A percentile compares a stretch with the other conserved stretches of the same genome.
These are phyloP conservation scores for Todiramphus chloris DNA, from an alignment of 2,113 vertebrate species.

Conservation along the genomic window DNA sequence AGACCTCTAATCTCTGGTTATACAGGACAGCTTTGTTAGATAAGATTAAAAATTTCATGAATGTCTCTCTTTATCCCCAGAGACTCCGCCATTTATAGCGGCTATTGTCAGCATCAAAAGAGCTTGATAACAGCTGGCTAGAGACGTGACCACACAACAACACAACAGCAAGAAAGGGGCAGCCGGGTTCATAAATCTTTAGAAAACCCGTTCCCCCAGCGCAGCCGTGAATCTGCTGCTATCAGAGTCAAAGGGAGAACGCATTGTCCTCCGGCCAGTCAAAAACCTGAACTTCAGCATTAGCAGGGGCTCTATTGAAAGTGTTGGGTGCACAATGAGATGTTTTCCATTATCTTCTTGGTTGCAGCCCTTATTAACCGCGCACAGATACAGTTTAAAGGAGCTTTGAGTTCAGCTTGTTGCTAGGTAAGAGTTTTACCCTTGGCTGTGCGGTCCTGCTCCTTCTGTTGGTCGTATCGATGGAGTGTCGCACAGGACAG, in stretches of 20 bases:
- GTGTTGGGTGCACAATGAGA: conserved; percentile 5
- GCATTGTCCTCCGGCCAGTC: conserved; percentile 38
- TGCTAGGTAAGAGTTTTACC: conserved; percentile 20
- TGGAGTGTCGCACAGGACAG: rapidly evolving
- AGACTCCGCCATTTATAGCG: conserved; percentile 44
- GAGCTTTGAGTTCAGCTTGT: conserved; percentile 42
- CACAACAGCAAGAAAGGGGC: conserved; percentile 47
- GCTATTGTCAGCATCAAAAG: conserved; percentile 53
- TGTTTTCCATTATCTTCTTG: conserved; percentile 57
- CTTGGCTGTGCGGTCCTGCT: not conserved
- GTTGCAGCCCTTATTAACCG: conserved; percentile 52
- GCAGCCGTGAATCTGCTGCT: conserved; percentile 31
- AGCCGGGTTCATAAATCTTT: conserved; percentile 51
- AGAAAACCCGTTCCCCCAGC: not conserved
- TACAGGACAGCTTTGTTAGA: conserved; percentile 69
- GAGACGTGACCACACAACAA: conserved; percentile 54
- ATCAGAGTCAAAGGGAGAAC: conserved; percentile 16
- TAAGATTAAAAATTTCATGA: conserved; percentile 67
- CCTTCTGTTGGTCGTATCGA: not conserved
- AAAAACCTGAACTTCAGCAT: conserved; percentile 60
- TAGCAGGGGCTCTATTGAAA: conserved; percentile 7
- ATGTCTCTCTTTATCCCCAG: conserved; percentile 58
- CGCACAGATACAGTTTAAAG: conserved; percentile 26
- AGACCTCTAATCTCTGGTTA: conserved; percentile 64
- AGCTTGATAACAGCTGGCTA: conserved; percentile 64